A percentile compares a stretch with the other conserved stretches of the same genome.
Evolutionary conservation across 2,797 vertebrate species (phyloP).

Genomic region (Meriones psammophilus): DNA sequence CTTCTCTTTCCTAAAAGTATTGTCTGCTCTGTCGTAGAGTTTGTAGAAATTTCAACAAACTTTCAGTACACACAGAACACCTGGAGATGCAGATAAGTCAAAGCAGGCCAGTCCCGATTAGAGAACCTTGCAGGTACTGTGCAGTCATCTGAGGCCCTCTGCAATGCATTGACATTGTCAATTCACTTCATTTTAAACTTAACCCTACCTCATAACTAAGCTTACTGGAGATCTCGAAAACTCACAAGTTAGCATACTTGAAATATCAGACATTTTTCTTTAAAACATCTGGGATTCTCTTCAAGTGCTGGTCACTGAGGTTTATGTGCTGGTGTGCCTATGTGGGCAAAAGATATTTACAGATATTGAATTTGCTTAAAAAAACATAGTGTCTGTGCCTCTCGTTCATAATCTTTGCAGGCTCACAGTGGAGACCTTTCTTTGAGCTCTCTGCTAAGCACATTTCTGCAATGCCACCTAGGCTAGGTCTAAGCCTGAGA

Average conservation of each 20-base stretch:
- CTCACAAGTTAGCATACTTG: constrained; percentile 86
- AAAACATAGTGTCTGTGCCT: constrained; percentile 82
- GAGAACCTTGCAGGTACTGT: constrained; percentile 80
- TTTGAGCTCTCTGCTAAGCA: constrained; percentile 83
- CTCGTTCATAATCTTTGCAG: constrained; percentile 84
- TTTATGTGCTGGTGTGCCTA: constrained; percentile 85
- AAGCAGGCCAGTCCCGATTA: constrained; percentile 78
- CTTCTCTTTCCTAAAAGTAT: constrained; percentile 61
- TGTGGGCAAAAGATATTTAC: constrained; percentile 86
- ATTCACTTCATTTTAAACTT: constrained; percentile 86
- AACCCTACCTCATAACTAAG: constrained; percentile 74
- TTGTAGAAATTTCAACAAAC: constrained; percentile 81
- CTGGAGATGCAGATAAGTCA: constrained; percentile 76
- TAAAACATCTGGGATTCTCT: constrained; percentile 90
- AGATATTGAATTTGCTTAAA: constrained; percentile 83
- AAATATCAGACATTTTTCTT: constrained; percentile 90
- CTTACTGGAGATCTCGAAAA: constrained; percentile 86
- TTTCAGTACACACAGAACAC: constrained; percentile 80
- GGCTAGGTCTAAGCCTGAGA: constrained; percentile 42
- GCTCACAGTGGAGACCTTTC: constrained; percentile 74
- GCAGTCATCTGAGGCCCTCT: constrained; percentile 72
- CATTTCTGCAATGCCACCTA: constrained; percentile 73
- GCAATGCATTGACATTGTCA: constrained; percentile 84
- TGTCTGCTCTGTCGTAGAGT: constrained; percentile 59
- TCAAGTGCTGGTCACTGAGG: constrained; percentile 87